A percentile compares a stretch with the other conserved stretches of the same genome.
These are phyloP conservation scores for Solea senegalensis DNA, from an alignment of 2,113 vertebrate species.

Conservation along the genomic window DNA sequence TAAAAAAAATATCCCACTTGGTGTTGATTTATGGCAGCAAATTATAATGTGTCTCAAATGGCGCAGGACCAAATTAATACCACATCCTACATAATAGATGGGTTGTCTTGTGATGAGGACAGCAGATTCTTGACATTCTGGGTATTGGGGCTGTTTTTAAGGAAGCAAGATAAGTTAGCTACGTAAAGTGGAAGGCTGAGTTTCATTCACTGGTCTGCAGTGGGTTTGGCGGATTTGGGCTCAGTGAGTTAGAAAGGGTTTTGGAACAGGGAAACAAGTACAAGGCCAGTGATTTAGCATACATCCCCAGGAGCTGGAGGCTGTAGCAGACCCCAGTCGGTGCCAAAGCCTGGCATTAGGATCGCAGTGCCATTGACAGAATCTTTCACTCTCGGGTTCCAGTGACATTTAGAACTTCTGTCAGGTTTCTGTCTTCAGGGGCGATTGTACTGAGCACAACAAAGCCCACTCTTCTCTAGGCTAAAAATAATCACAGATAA, in stretches of 20 bases:
- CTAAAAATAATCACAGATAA: slow-evolving; percentile 72
- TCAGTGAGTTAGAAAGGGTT: slow-evolving; percentile 36
- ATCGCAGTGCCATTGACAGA: slow-evolving; percentile 66
- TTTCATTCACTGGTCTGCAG: slow-evolving; percentile 42
- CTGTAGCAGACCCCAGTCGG: slow-evolving; percentile 26
- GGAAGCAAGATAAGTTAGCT: slow-evolving; percentile 27
- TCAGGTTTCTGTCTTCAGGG: slow-evolving; percentile 63
- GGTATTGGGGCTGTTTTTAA: slow-evolving; percentile 40
- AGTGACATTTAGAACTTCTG: slow-evolving; percentile 76
- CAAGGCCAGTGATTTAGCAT: slow-evolving; percentile 47
- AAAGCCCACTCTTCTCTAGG: slow-evolving; percentile 54
- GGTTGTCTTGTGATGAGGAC: slow-evolving; percentile 51
- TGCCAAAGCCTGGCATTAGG: slow-evolving; percentile 65
- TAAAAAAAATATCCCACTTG: slow-evolving; percentile 41
- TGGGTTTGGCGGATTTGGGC: slow-evolving; percentile 28
- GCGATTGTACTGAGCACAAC: slow-evolving; percentile 47
- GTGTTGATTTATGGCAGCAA: slow-evolving; percentile 55
- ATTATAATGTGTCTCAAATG: slow-evolving; percentile 52
- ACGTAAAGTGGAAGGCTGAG: slow-evolving; percentile 16
- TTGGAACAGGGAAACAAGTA: slow-evolving; percentile 38
- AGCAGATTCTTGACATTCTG: slow-evolving; percentile 64
- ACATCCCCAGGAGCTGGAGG: slow-evolving; percentile 46
- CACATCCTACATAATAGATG: slow-evolving; percentile 50
- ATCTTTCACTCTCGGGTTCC: slow-evolving; percentile 61
- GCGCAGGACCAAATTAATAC: slow-evolving; percentile 47